Base-by-base conservation (phyloP, 2,113 vertebrate genomes). In the Lichenostomus cassidix region DNA sequence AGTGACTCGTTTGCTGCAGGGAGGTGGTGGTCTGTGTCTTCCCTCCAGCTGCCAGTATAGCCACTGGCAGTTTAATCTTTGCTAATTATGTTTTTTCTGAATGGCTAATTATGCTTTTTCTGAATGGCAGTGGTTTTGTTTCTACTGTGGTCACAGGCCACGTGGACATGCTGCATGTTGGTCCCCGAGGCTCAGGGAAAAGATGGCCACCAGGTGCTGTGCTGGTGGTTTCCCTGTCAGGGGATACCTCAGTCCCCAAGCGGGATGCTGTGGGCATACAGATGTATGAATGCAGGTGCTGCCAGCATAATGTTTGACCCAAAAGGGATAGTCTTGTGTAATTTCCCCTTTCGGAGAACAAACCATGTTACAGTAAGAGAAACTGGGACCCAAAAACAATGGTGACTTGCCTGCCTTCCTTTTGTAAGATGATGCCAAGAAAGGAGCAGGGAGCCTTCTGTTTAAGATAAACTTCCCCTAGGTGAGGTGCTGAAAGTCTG, bases 151-250 rank as follows among this genome's bases (percentile, higher is more conserved):
- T 52, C 0, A 0, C 58, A 62, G 67, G 49, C 12, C 24, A 5
- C 0, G 3, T 31, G 58, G 44, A 23, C 13, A 11, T 2, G 2
- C 37, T 31, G 44, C 3, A 0, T 31, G 49, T 65, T 0, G 0
- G 53, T 73, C 59, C 0, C 0, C 46, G 9, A 31, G 77, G 68
- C 59, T 86, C 0, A 1, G 12, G 37, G 39, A 33, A 68, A 27
- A 55, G 46, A 62, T 18, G 4, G 9, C 17, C 24, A 3, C 35
- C 1, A 2, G 63, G 4, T 47, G n/a, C 55, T 46, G 55, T 63
- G 55, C 56, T 50, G 55, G 33, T 44, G 52, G 47, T 37, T 53
- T 69, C 62, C 31, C 37, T 20, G 0, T 24, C n/a, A 10, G 78
- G 42, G 53, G 11, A 19, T 2, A 7, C 52, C 46, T 27, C 7